These are phyloP conservation scores for Tricholaema leucomelas DNA, from an alignment of 2,113 vertebrate genomes.

Conservation along the genomic window DNA sequence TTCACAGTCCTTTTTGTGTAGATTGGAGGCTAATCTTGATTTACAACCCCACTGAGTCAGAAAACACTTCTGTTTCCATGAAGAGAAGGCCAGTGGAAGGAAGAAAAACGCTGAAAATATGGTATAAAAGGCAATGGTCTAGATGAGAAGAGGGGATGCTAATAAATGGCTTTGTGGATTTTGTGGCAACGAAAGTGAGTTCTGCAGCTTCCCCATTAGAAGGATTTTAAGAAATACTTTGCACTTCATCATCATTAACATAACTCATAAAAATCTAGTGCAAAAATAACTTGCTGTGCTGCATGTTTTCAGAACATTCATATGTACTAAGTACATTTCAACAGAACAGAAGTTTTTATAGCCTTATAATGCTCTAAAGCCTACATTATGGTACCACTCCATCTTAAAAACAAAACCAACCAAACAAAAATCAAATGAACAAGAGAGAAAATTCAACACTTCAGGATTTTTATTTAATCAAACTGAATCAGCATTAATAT, in stretches of 20 bases:
- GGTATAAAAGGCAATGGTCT: background rate
- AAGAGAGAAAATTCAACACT: background rate
- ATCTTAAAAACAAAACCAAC: background rate
- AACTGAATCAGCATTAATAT: background rate
- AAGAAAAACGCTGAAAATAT: background rate
- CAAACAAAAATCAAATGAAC: background rate
- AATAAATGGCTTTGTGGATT: background rate
- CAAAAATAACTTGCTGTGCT: background rate
- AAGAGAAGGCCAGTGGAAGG: background rate
- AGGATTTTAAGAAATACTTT: background rate
- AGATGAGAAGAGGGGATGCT: background rate
- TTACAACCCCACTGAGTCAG: background rate
- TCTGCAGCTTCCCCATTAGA: background rate
- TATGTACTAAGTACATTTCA: background rate
- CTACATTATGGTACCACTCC: rapidly evolving
- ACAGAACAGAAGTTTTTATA: background rate
- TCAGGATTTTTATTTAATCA: background rate
- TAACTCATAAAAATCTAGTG: background rate
- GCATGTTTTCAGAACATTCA: background rate
- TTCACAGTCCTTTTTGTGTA: background rate
- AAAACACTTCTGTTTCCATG: background rate
- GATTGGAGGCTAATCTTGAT: background rate
- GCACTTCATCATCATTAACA: background rate
- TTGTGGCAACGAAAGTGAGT: background rate
- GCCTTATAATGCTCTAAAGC: background rate